Evolutionary conservation across 1,140 invertebrate genomes (phyloP), one percentile per base, ranked within the genome.

Genomic region (Halesus radiatus): DNA sequence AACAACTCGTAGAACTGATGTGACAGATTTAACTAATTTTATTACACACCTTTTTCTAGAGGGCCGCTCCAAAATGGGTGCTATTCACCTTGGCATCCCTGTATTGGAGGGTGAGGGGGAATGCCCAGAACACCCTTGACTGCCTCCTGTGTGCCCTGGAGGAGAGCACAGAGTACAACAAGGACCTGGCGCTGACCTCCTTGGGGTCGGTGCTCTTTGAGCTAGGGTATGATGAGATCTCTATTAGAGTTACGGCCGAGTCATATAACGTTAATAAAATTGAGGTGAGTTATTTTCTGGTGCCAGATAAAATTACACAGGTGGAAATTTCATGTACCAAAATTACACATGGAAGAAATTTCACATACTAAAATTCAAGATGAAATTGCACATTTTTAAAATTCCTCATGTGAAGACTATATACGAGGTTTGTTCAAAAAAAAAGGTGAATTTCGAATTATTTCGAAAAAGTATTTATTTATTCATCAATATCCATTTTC

Each of bases 91-190:
- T 94, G 54, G 91, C 93, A 0, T 93, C 92, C n/a, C 86, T 94
- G 3, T 93, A 94, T 84, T 94, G 93, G 93, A 88, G 93, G 13
- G 90, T 93, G 1, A 88, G 91, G 6, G 91, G 91, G 4, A 93
- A 93, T 83, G 89, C 90, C 20, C 86, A 88, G 18, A 92, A 93
- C 85, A 92, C 92, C 0, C 84, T 94, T n/a, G 91, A 92, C 78
- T 94, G 93, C 83, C 88, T 94, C 8, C 88, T 92, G 52, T 86
- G 91, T 37, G 92, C 93, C 1, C 86, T 91, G 22, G 88, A 89
- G 52, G 86, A 85, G 16, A 91, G 91, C 16, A 90, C 90, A 0
- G 50, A 50, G 10, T 22, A 73, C 8, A 80, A 82, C 8, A 89
- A 90, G 80, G 92, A 94, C 85, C 87, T 93, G 7, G 90, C 92